phyloP scores from a whole-genome alignment of 2,113 vertebrate species.

The Stigmatopora nigra region DNA sequence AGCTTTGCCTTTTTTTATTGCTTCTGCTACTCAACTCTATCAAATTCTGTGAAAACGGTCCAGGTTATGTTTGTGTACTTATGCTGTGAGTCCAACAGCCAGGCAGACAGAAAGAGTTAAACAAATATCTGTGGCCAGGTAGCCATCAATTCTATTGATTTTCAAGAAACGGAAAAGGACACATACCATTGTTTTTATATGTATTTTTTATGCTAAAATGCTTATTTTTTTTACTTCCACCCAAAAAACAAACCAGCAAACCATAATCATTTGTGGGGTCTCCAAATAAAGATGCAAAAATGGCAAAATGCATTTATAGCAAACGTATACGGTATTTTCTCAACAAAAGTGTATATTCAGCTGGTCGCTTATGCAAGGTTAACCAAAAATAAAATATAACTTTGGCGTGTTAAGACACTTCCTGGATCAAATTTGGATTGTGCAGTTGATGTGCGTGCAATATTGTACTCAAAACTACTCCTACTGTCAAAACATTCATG shows the following conservation, averaged over 20 bases:
- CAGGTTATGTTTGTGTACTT: slow-evolving; percentile 3
- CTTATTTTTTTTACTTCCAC: not conserved
- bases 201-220: not conserved
- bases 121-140: not conserved
- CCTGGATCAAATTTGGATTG: too few relatives aligned
- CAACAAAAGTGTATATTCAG: too few relatives aligned
- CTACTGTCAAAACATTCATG: too few relatives aligned
- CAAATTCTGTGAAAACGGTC: slow-evolving; percentile 6
- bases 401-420: too few relatives aligned
- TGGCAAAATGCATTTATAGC: not conserved
- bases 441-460: too few relatives aligned
- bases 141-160: slow-evolving; percentile 1
- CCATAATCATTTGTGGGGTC: not conserved
- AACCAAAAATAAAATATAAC: too few relatives aligned
- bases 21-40: not conserved
- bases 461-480: too few relatives aligned
- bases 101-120: not conserved
- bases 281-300: not conserved
- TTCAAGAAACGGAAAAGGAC: not conserved
- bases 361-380: too few relatives aligned
- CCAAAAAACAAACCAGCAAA: not conserved
- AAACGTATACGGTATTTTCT: too few relatives aligned
- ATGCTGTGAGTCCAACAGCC: not conserved
- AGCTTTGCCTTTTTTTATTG: not conserved
- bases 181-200: not conserved